Conservation (phyloP, 2,797 vertebrate species). For the Anolis apletophallus region DNA sequence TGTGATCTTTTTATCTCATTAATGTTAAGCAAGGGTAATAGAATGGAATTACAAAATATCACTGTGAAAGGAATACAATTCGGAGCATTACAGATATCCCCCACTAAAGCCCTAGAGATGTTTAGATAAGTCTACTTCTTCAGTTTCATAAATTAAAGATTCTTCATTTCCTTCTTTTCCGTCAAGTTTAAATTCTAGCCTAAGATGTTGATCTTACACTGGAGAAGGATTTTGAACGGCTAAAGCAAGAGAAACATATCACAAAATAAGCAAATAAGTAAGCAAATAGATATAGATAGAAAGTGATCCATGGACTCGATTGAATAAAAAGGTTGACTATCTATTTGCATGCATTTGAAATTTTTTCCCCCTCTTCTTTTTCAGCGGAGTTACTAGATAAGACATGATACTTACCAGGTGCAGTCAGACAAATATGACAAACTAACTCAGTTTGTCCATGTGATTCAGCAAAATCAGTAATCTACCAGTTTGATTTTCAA, state of each 20-base stretch:
- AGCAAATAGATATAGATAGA: conserved; percentile 75
- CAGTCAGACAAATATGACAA: conserved; percentile 19
- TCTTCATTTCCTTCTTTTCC: conserved; percentile 80
- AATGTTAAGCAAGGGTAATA: conserved; percentile 98
- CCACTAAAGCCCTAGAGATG: conserved; percentile 84
- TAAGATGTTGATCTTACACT: conserved; percentile 78
- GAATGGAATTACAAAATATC: conserved; percentile 98
- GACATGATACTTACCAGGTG: conserved; percentile 11
- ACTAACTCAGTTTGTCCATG: background rate
- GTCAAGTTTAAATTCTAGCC: conserved; percentile 79
- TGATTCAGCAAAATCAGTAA: conserved; percentile 17
- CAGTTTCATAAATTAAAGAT: conserved; percentile 87
- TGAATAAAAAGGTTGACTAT: conserved; percentile 61
- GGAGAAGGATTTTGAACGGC: conserved; percentile 75
- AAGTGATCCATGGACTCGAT: conserved; percentile 65
- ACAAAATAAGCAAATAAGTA: conserved; percentile 76
- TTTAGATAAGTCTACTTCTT: conserved; percentile 85
- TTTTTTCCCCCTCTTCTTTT: conserved; percentile 49
- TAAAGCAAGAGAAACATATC: conserved; percentile 68
- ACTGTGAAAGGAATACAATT: conserved; percentile 93
- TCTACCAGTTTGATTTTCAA: conserved; percentile 18
- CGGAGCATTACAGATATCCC: conserved; percentile 89
- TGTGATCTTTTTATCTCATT: conserved; percentile 97
- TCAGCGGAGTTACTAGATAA: conserved; percentile 57
- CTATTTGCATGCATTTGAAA: conserved; percentile 54